Base-by-base conservation (phyloP, 2,113 vertebrate genomes). In the Hyla sarda region DNA sequence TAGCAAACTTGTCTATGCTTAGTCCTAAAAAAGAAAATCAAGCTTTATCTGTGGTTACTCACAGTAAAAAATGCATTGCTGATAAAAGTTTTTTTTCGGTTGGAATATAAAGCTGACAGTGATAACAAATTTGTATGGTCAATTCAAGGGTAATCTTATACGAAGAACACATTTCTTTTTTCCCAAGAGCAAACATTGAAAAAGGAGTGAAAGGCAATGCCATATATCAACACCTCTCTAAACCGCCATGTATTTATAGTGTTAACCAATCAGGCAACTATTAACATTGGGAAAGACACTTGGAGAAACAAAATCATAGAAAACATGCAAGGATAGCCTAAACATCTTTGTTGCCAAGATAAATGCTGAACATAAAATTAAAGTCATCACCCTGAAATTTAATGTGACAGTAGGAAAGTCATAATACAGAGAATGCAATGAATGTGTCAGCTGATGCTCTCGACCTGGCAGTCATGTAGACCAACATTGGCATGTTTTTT, bases 391-490 rank as follows among this genome's bases (percentile, higher is more conserved):
- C 74, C 74, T 77, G 74, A 52, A 65, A 65, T 81, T 65, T 9
- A 45, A 14, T 60, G 60, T 65, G 17, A 28, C 13, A 30, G 73
- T 84, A 30, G 25, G 25, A 73, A 71, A 62, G 62, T 34, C 54
- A 74, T 62, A 52, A 87, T 60, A 45, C 32, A 71, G 19, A 48
- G 37, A 21, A 41, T 54, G 23, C 17, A 71, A 87, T 73, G 25
- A 81, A 86, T 62, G 69, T 87, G 47, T 87, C 85, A 74, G 78
- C 67, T 82, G 85, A 73, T 82, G 78, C 69, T 87, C 30, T n/a
- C n/a, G 77, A 67, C 34, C 75, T 85, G 84, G 84, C 84, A 82
- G 77, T 41, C 1, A 19, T 32, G 28, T 48, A 58, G 67, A 48
- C 52, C 72, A 25, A 80, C 52, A 74, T 82, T 82, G 77, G 85